Evolutionary conservation across 2,888 invertebrate species (phyloP).

Genomic region (Amorpha juglandis): DNA sequence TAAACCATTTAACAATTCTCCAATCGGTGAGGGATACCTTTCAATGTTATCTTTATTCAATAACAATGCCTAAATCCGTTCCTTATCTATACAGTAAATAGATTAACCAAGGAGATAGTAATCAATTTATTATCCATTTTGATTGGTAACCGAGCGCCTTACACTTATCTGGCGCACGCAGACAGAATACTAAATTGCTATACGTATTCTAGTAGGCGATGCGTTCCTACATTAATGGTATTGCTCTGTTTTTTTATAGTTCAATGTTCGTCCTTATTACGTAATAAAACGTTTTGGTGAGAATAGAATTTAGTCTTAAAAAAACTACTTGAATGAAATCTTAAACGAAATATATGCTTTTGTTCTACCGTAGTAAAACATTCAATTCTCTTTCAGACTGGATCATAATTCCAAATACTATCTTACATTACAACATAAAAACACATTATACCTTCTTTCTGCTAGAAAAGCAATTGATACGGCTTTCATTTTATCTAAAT

Average conservation of each 20-base stretch:
- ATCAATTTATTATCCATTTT: slow-evolving; percentile 44
- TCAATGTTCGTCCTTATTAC: not conserved
- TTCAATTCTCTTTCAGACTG: too few species aligned
- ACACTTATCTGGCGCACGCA: slow-evolving; percentile 42
- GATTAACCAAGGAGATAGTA: slow-evolving; percentile 40
- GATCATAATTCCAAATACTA: too few species aligned
- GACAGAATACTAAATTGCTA: slow-evolving; percentile 39
- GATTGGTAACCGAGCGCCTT: slow-evolving; percentile 44
- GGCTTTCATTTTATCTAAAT: slow-evolving; percentile 2
- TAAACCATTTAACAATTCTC: not conserved
- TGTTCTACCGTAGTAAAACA: too few species aligned
- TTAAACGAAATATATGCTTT: too few species aligned
- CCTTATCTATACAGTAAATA: slow-evolving; percentile 35
- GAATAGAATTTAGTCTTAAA: too few species aligned
- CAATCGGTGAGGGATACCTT: slow-evolving; percentile 5
- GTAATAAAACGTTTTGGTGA: too few species aligned
- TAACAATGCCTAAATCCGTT: slow-evolving; percentile 13
- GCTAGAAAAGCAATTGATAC: not conserved
- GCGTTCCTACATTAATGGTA: not conserved
- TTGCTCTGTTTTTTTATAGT: not conserved
- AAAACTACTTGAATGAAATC: too few species aligned
- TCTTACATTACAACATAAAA: too few species aligned
- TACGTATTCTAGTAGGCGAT: slow-evolving; percentile 13
- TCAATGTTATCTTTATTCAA: slow-evolving; percentile 16
- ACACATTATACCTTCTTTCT: not conserved